Evolutionary conservation across 2,797 vertebrate species (phyloP), one percentile per base, ranked within the genome.

Genomic region (Leontocebus nigricollis): DNA sequence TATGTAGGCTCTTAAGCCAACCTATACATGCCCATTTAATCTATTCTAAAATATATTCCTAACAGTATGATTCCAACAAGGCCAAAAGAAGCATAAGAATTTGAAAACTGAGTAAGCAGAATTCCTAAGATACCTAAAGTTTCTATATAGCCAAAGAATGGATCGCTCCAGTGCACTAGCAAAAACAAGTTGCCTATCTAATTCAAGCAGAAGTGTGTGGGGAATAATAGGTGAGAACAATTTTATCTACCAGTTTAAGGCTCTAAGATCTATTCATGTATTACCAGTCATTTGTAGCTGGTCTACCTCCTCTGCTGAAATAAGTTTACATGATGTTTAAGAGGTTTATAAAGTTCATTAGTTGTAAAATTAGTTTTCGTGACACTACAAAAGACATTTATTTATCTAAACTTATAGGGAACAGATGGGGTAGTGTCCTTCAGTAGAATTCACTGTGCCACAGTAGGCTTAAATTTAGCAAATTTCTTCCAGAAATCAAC

Each of bases 401-500:
- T 83, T 59, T 86, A 89, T 20, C 39, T 15, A 67, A 73, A 75
- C 11, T 83, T 93, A 61, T 0, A 85, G 46, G 11, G 5, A 93
- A 84, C 76, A 93, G 44, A 90, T 70, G 24, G 77, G 39, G 52
- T n/a, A 30, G 12, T 70, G 22, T 76, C 72, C 79, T 90, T 81
- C 33, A 3, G 46, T 15, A 97, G 55, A 72, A 92, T 46, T 92
- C 80, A 90, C 39, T 85, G 50, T 92, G 75, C 75, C 39, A 80
- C 1, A 64, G 70, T 10, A 90, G 9, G 48, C 39, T 88, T 48
- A 88, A 94, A 90, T 86, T 94, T 52, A 77, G 44, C 33, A 82
- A 24, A 17, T 61, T 94, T 77, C 50, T 89, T 95, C 93, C 46
- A 46, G 90, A 97, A 95, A 75, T 64, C 46, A 82, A 79, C 13